Conservation (phyloP, 2,797 vertebrate genomes). For the Oreochromis grahami region DNA sequence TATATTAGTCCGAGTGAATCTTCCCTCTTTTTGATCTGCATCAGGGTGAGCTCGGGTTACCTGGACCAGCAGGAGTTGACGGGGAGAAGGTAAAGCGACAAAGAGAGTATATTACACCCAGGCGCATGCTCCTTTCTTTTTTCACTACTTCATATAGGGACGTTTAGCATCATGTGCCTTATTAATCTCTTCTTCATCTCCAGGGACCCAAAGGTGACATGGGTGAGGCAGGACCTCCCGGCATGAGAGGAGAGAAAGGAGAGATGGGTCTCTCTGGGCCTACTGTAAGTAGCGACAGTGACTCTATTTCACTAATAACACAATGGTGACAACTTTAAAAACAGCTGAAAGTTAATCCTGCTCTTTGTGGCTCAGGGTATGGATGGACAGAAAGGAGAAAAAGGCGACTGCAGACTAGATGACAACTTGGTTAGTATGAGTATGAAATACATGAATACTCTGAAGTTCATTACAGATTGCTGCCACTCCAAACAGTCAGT, state of each 20-base stretch:
- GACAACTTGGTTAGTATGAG: constrained; percentile 84
- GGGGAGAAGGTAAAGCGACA: constrained; percentile 80
- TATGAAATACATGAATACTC: neutral
- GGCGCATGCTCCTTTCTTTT: neutral
- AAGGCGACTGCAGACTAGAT: constrained; percentile 84
- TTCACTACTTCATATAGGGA: neutral
- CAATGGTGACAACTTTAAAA: neutral
- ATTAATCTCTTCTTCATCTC: neutral
- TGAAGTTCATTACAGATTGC: neutral
- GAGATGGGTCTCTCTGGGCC: constrained; percentile 87
- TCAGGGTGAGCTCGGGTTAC: constrained; percentile 90
- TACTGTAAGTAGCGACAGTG: constrained; percentile 71
- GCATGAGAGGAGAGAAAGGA: constrained; percentile 87
- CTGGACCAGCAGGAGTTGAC: constrained; percentile 85
- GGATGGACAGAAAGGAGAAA: constrained; percentile 88
- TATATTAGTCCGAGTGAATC: neutral
- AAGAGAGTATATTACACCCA: neutral
- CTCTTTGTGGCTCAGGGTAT: constrained; percentile 74
- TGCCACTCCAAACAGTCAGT: neutral
- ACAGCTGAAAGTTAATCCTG: neutral
- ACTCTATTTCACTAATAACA: neutral
- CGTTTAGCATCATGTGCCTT: neutral
- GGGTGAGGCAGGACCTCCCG: constrained; percentile 78
- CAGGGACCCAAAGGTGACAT: constrained; percentile 85
- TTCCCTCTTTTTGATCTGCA: neutral